Evolutionary conservation across 2,113 vertebrate genomes (phyloP).

Genomic region (Echinops telfairi): DNA sequence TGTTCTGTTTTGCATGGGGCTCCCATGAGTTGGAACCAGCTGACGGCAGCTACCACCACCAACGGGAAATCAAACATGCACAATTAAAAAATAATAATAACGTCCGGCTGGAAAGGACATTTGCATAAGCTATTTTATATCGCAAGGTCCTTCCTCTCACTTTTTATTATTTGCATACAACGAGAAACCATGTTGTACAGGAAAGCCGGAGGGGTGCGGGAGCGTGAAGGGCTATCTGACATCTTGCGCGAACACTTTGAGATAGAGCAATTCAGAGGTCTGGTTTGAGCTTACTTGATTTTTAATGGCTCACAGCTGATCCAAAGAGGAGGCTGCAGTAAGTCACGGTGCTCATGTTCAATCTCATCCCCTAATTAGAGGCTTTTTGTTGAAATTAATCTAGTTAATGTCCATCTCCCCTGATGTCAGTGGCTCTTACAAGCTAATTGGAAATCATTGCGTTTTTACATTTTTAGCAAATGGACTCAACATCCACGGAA

Average conservation of each 20-base stretch:
- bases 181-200: not conserved
- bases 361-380: slow-evolving; percentile 38
- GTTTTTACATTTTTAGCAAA: slow-evolving; percentile 61
- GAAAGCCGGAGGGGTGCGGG: not conserved
- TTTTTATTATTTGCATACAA: not conserved
- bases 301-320: slow-evolving; percentile 64
- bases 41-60: not conserved
- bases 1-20: not conserved
- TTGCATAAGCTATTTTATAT: not conserved
- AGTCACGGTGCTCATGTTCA: not conserved
- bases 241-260: slow-evolving; percentile 48
- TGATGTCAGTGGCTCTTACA: slow-evolving; percentile 13
- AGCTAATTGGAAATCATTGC: slow-evolving; percentile 46
- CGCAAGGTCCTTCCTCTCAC: not conserved
- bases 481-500: slow-evolving; percentile 5
- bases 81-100: not conserved
- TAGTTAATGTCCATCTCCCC: not conserved
- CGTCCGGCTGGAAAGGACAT: not conserved
- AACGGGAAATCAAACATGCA: not conserved
- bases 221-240: slow-evolving; percentile 17
- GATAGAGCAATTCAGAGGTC: not conserved
- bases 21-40: not conserved
- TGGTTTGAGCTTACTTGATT: slow-evolving; percentile 40
- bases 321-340: not conserved
- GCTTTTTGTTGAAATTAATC: slow-evolving; percentile 52